Base-by-base conservation (phyloP, 2,888 invertebrate genomes). In the Coenonympha glycerion region DNA sequence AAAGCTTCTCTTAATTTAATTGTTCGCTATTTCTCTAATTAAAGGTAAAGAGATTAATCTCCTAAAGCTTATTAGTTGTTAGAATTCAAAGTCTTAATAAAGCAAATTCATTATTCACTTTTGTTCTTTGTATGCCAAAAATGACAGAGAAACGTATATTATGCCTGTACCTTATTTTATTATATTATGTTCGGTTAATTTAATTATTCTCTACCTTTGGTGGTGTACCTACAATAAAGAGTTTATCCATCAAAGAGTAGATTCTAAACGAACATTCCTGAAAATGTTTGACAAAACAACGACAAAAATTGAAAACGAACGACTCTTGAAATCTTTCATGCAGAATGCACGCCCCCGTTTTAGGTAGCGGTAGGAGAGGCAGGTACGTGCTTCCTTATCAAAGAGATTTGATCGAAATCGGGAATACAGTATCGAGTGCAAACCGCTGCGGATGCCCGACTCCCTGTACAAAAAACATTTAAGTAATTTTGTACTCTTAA, bases 351-450 rank as follows among this genome's bases (percentile, higher is more conserved):
- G 18, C 40, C 46, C 46, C 28, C 46, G 46, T 21, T 44, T 44
- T n/a, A n/a, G n/a, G n/a, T n/a, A n/a, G n/a, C n/a, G n/a, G n/a
- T n/a, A n/a, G n/a, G n/a, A n/a, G n/a, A n/a, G n/a, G n/a, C n/a
- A 49, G 28, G 37, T 31, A 31, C 26, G 33, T 26, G 34, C 34
- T 46, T 50, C 33, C 26, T 28, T 21, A 40, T 40, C 24, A 39
- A 46, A 51, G 39, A 51, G 40, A 48, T 54, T 51, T 30, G 28
- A 51, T 54, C 34, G 16, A 39, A 44, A 45, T 40, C 33, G 48
- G 48, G 47, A 52, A 48, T 44, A 21, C 39, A 26, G 21, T 30
- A 33, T 48, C 33, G 30, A 44, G 40, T 40, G 28, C 41, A 13
- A n/a, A n/a, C 22, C 22, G 22, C 22, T 39, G 22, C 22, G 22